Evolutionary conservation across 2,797 vertebrate genomes (phyloP), one percentile per base, ranked within the genome.

Genomic region (Poecilia wingei): DNA sequence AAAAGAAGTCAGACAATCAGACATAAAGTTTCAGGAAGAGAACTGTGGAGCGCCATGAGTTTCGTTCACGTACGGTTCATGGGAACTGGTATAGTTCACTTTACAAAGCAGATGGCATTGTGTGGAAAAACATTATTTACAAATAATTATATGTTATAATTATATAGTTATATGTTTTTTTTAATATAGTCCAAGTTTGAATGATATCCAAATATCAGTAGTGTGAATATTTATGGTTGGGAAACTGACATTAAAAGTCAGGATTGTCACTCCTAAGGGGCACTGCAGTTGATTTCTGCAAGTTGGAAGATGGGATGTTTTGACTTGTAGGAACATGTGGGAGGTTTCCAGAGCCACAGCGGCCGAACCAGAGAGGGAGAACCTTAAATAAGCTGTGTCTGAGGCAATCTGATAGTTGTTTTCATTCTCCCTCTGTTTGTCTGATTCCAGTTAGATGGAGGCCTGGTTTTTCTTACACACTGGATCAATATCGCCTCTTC

Each of bases 401-500:
- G 41, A 70, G 13, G 5, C 68, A 70, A 70, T 28, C 13, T 28
- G 13, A 22, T 28, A 70, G 25, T 16, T 5, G 20, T 69, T 70
- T 46, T 46, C 12, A 46, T 46, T 28, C 43, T 46, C 6, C 14
- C 41, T 70, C 41, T 16, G 43, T 46, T 70, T 70, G n/a, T 70
- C 68, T 78, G 72, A 76, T 81, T 75, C 46, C 20, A 51, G 45
- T 45, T 79, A 64, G 71, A 70, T 28, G 25, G 68, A 70, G n/a
- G 16, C 43, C 25, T 22, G 49, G 57, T 66, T 76, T 78, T 80
- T 78, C 51, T 77, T 68, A 76, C 76, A 77, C 61, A 70, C 20
- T 74, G 55, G 68, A 82, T 84, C 73, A 46, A 84, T 79, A 79
- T 53, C 55, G 86, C 79, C 77, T 75, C 68, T 46, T 70, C 61